Evolutionary conservation across 2,888 invertebrate genomes (phyloP).

Genomic region (Tubulanus polymorphus): DNA sequence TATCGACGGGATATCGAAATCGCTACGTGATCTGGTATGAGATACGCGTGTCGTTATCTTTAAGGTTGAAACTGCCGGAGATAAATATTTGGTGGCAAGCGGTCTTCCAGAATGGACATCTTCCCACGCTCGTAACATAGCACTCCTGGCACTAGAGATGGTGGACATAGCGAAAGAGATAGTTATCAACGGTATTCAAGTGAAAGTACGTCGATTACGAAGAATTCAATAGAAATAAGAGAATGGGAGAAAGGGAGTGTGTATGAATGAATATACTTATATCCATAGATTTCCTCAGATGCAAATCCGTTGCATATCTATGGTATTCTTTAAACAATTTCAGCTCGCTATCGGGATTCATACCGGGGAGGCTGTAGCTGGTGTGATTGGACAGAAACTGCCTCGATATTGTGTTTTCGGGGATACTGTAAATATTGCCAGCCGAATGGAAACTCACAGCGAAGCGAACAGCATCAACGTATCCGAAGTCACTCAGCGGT

Average conservation of each 20-base stretch:
- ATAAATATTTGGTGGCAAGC: slow-evolving; percentile 94
- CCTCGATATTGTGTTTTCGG: slow-evolving; percentile 24
- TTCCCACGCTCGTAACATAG: slow-evolving; percentile 85
- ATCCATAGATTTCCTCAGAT: too few species aligned
- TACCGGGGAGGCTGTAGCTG: slow-evolving; percentile 24
- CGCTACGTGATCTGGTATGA: too few species aligned
- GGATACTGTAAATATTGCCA: slow-evolving; percentile 23
- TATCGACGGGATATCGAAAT: too few species aligned
- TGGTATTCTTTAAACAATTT: not conserved
- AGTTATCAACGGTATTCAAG: slow-evolving; percentile 12
- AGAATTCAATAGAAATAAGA: too few species aligned
- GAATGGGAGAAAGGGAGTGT: too few species aligned
- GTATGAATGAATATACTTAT: too few species aligned
- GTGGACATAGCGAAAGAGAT: slow-evolving; percentile 20
- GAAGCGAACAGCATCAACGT: slow-evolving; percentile 21
- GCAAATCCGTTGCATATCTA: too few species aligned
- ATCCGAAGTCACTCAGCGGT: slow-evolving; percentile 20
- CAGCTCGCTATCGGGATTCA: slow-evolving; percentile 23
- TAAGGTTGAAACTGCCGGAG: slow-evolving; percentile 91
- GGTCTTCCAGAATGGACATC: slow-evolving; percentile 85
- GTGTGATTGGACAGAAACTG: slow-evolving; percentile 24
- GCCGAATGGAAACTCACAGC: slow-evolving; percentile 23
- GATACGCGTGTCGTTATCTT: too few species aligned
- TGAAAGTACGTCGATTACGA: too few species aligned
- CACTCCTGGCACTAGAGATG: slow-evolving; percentile 44